phyloP scores from a whole-genome alignment of 1,140 invertebrate genomes.

The Orchestia grillus region DNA sequence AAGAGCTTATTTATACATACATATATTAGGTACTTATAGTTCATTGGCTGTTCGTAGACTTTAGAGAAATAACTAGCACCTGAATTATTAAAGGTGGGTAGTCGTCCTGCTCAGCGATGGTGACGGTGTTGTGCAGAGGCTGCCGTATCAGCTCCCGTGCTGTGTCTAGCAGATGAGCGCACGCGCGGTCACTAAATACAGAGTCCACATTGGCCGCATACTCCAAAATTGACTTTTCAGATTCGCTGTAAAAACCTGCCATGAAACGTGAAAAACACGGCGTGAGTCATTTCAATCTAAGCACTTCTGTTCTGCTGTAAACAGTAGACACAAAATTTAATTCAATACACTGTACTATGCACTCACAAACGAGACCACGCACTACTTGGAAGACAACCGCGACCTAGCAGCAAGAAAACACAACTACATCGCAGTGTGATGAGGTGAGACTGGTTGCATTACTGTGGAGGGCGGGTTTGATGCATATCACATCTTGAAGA shows the following conservation, averaged over 20 bases:
- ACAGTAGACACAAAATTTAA: background rate
- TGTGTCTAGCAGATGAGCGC: constrained; percentile 79
- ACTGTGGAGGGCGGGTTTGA: too few relatives aligned
- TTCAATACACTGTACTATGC: background rate
- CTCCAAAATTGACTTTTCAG: constrained; percentile 75
- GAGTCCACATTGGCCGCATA: constrained; percentile 84
- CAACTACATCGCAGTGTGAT: too few relatives aligned
- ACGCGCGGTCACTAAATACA: constrained; percentile 84
- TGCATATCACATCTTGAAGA: too few relatives aligned
- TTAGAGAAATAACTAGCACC: background rate
- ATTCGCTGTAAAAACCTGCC: constrained; percentile 71
- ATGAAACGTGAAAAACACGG: background rate
- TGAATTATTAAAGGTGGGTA: constrained; percentile 59
- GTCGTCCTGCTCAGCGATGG: constrained; percentile 71
- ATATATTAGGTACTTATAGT: background rate
- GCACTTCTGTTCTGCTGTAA: background rate
- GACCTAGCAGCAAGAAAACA: too few relatives aligned
- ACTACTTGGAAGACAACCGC: too few relatives aligned
- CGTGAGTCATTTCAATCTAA: background rate
- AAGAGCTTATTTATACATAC: background rate
- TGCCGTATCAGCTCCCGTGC: constrained; percentile 83
- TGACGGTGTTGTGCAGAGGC: constrained; percentile 83
- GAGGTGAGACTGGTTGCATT: too few relatives aligned
- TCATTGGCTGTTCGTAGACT: background rate
- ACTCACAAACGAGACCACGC: too few relatives aligned